These are phyloP conservation scores for Nasonia vitripennis DNA, from an alignment of 1,140 invertebrate species.

Conservation along the genomic window DNA sequence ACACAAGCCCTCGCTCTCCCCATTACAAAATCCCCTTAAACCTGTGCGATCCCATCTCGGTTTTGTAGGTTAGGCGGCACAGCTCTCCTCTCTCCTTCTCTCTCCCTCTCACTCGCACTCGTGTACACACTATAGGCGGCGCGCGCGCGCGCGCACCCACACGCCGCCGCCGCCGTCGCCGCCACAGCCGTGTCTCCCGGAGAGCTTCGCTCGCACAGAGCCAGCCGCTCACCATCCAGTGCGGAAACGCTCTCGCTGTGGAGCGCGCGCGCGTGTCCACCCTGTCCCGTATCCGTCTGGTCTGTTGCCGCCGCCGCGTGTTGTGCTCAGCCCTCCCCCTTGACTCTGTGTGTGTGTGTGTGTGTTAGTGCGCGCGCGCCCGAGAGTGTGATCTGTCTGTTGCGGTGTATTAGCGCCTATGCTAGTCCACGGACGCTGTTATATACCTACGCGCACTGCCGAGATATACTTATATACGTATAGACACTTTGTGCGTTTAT, in stretches of 20 bases:
- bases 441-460: not conserved
- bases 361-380: not conserved
- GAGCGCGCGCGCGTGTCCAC: conserved; percentile 34
- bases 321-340: not conserved
- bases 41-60: not conserved
- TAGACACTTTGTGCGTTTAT: not conserved
- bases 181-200: not conserved
- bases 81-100: not conserved
- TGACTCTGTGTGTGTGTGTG: too few species aligned
- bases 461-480: not conserved
- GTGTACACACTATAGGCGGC: not conserved
- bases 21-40: not conserved
- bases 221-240: conserved; percentile 24
- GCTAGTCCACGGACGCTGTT: not conserved
- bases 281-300: not conserved
- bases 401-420: not conserved
- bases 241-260: conserved; percentile 47
- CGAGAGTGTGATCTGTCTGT: not conserved
- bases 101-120: not conserved
- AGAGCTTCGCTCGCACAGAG: not conserved
- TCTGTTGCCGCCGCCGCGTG: not conserved
- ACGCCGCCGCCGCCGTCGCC: not conserved
- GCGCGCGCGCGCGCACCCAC: conserved; percentile 25
- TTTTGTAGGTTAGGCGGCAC: conserved; percentile 6
- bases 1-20: too few species aligned